phyloP scores from a whole-genome alignment of 2,113 vertebrate genomes.

The Butastur rufipennis region DNA sequence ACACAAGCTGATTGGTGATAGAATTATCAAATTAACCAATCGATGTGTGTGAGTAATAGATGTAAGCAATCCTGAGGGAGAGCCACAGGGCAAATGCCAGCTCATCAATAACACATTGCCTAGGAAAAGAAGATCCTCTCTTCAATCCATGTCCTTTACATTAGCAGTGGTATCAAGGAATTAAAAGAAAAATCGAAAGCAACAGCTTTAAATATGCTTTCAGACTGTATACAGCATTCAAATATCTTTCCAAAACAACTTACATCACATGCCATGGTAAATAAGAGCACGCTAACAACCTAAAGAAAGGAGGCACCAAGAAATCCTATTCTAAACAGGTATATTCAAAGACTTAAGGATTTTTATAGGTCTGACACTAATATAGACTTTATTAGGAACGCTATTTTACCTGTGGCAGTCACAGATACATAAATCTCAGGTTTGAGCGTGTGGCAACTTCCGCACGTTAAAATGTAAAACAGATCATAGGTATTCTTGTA shows the following conservation, averaged over 20 bases:
- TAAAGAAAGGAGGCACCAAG: neutral
- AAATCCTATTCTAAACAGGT: neutral
- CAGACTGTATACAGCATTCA: conserved; percentile 18
- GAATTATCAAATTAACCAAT: conserved; percentile 99
- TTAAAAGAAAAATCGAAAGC: conserved; percentile 62
- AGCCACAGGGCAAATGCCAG: conserved; percentile 88
- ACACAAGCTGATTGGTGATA: conserved; percentile 97
- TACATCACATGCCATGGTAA: neutral
- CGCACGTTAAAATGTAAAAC: neutral
- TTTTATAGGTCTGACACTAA: neutral
- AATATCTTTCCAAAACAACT: conserved; percentile 12
- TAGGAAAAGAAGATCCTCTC: conserved; percentile 76
- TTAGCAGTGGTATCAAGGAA: conserved; percentile 69
- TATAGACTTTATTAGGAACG: neutral
- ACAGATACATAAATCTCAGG: conserved; percentile 16
- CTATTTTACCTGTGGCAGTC: neutral
- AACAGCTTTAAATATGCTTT: conserved; percentile 52
- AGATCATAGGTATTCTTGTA: neutral
- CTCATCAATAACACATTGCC: conserved; percentile 85
- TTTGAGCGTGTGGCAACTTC: conserved; percentile 21
- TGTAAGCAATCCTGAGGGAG: conserved; percentile 83
- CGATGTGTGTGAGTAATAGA: conserved; percentile 88
- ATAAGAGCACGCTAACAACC: neutral
- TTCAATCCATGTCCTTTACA: conserved; percentile 75
- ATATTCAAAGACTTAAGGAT: neutral